phyloP scores from a whole-genome alignment of 30 jellyfish, hydroid and myxozoan genomes.

The Chrysaora quinquecirrha region DNA sequence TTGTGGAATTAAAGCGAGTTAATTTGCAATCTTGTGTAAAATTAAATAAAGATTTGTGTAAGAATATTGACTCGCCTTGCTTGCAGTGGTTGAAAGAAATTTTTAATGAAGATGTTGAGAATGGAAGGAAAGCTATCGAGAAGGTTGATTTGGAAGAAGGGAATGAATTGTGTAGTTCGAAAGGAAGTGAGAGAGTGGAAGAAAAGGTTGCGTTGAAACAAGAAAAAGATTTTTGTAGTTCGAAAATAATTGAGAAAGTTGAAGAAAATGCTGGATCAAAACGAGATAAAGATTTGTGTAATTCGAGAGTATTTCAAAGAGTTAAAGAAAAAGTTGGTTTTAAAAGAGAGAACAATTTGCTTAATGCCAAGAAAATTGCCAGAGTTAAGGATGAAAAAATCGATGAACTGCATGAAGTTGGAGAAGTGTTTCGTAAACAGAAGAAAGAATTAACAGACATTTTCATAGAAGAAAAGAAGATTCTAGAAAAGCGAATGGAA shows the following conservation, averaged over 20 bases:
- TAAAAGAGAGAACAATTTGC: background rate
- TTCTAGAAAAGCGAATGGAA: conserved; percentile 56
- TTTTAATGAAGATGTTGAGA: conserved; percentile 10
- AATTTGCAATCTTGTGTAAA: conserved; percentile 23
- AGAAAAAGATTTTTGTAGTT: too few relatives aligned
- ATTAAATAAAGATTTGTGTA: conserved; percentile 42
- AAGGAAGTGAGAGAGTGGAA: background rate
- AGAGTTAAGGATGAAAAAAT: too few relatives aligned
- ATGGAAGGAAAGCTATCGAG: too few relatives aligned
- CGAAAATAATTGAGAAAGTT: background rate
- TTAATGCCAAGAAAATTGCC: background rate
- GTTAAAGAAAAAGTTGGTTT: background rate
- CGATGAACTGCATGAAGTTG: conserved; percentile 63
- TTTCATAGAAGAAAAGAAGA: conserved; percentile 76
- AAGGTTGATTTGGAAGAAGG: too few relatives aligned
- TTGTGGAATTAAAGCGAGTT: conserved; percentile 34
- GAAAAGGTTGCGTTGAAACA: too few relatives aligned
- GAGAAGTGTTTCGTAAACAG: conserved; percentile 85
- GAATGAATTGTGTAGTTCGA: too few relatives aligned
- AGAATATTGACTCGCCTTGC: conserved; percentile 27
- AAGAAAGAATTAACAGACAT: conserved; percentile 82
- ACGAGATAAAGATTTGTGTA: background rate
- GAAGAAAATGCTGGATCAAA: background rate
- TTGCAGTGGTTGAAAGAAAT: conserved; percentile 50
- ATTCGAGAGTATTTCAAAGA: too few relatives aligned